phyloP scores from a whole-genome alignment of 2,797 vertebrate genomes.

The Macrochelys suwanniensis region DNA sequence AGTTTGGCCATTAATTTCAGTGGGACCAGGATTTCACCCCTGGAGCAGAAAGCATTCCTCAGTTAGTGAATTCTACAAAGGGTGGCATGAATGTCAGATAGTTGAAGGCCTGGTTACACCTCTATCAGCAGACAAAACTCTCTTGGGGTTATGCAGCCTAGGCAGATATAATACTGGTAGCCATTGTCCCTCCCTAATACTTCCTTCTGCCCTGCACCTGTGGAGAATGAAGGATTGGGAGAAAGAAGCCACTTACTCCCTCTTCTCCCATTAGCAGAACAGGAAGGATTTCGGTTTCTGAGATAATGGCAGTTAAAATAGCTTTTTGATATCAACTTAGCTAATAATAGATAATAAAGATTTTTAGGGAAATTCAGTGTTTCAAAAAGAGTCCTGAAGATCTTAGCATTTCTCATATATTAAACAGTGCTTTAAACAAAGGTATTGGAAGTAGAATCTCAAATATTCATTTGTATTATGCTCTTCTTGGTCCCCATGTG shows the following conservation, averaged over 20 bases:
- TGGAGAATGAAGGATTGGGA: background rate
- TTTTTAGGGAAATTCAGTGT: background rate
- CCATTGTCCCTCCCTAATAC: background rate
- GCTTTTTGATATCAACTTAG: background rate
- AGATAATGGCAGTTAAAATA: background rate
- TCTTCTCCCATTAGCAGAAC: background rate
- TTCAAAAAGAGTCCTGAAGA: background rate
- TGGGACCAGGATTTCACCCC: too few relatives aligned
- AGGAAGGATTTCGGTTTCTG: background rate
- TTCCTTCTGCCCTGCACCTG: accelerated
- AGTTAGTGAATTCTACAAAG: too few relatives aligned
- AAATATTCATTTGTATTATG: background rate
- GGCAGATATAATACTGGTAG: background rate
- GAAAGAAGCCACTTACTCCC: background rate
- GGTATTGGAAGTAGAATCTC: background rate
- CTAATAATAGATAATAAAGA: background rate
- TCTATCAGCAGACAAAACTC: background rate
- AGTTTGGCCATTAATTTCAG: too few relatives aligned
- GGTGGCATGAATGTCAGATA: too few relatives aligned
- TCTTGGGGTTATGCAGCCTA: background rate
- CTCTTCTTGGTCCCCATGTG: background rate
- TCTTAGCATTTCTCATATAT: background rate
- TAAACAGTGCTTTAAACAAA: background rate
- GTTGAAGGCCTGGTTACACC: accelerated
- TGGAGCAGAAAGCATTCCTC: too few relatives aligned